Conservation (phyloP, 30 jellyfish, hydroid and myxozoan genomes). For the Cassiopea andromeda region DNA sequence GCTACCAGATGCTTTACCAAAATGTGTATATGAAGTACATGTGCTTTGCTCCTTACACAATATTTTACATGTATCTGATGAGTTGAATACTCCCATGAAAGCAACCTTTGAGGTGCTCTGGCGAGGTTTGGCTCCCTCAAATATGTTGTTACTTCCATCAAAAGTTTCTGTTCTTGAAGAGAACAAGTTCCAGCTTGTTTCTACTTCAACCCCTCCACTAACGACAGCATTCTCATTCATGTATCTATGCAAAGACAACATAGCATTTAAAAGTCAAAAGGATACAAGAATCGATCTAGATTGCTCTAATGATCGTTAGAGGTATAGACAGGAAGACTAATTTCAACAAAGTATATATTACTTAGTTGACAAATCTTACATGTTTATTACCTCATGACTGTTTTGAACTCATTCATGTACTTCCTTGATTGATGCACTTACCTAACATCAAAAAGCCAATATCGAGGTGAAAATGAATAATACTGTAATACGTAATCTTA, state of each 20-base stretch:
- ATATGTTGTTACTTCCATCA: slow-evolving; percentile 63
- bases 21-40: slow-evolving; percentile 87
- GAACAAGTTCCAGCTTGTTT: slow-evolving; percentile 75
- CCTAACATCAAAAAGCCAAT: too few species aligned
- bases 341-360: too few species aligned
- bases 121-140: slow-evolving; percentile 85
- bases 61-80: slow-evolving; percentile 53
- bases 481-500: too few species aligned
- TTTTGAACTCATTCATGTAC: too few species aligned
- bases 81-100: slow-evolving; percentile 75
- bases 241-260: slow-evolving; percentile 12
- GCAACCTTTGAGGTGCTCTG: slow-evolving; percentile 66
- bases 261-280: background rate
- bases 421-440: too few species aligned
- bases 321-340: too few species aligned
- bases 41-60: slow-evolving; percentile 67
- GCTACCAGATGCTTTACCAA: slow-evolving; percentile 65
- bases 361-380: too few species aligned
- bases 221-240: slow-evolving; percentile 74
- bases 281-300: too few species aligned
- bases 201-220: slow-evolving; percentile 69
- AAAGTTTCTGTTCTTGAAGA: slow-evolving; percentile 51
- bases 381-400: too few species aligned
- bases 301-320: too few species aligned
- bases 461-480: too few species aligned